These are phyloP conservation scores for Actinia tenebrosa DNA, from an alignment of 64 coral and sea anemone species.

Conservation along the genomic window DNA sequence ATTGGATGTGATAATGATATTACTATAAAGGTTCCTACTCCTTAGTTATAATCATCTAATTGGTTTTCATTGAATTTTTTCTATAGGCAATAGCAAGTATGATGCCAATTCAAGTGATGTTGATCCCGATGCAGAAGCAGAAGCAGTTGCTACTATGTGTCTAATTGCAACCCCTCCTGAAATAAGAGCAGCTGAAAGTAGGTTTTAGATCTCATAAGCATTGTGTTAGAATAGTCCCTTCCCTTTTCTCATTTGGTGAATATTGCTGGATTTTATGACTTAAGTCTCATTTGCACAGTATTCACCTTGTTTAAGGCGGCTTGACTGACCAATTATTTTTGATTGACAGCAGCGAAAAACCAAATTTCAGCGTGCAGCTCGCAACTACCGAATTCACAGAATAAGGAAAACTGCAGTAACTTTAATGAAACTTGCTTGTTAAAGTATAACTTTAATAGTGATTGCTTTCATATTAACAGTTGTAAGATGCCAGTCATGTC, in stretches of 20 bases:
- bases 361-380: too few relatives aligned
- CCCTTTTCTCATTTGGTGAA: too few relatives aligned
- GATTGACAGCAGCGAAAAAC: too few relatives aligned
- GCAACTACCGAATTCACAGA: too few relatives aligned
- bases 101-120: conserved; percentile 54
- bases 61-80: neutral
- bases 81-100: conserved; percentile 11
- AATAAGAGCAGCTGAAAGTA: conserved; percentile 70
- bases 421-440: too few relatives aligned
- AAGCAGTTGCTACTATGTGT: conserved; percentile 82
- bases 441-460: neutral
- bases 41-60: neutral
- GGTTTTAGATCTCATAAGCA: neutral
- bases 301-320: too few relatives aligned
- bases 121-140: conserved; percentile 96
- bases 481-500: conserved; percentile 78
- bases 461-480: conserved; percentile 5
- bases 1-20: neutral
- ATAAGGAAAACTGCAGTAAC: too few relatives aligned
- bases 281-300: too few relatives aligned
- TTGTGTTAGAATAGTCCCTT: too few relatives aligned
- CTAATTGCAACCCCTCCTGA: conserved; percentile 75
- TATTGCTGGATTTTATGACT: too few relatives aligned
- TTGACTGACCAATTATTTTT: too few relatives aligned
- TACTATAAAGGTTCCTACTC: neutral